Evolutionary conservation across 2,888 invertebrate species (phyloP).

Genomic region (Calephelis perditalis): DNA sequence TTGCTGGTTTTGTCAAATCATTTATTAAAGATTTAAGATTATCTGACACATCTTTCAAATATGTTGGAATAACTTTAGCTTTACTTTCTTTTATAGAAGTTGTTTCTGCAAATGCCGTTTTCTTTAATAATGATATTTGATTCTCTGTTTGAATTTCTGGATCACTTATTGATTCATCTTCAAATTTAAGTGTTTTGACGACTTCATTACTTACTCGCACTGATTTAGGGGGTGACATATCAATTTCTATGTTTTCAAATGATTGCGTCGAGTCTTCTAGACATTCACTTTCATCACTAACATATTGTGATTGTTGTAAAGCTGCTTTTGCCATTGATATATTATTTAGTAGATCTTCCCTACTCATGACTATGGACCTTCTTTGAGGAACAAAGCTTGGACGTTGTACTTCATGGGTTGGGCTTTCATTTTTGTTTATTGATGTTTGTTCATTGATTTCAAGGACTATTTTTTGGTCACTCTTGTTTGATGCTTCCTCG

Average conservation of each 20-base stretch:
- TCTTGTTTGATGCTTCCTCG: conserved; percentile 17
- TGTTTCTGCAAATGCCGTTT: conserved; percentile 49
- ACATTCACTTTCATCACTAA: conserved; percentile 39
- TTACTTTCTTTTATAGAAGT: conserved; percentile 44
- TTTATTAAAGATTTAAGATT: conserved; percentile 57
- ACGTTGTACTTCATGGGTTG: conserved; percentile 30
- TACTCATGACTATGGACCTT: conserved; percentile 44
- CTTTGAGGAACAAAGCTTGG: conserved; percentile 41
- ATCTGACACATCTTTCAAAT: conserved; percentile 49
- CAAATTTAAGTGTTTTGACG: conserved; percentile 58
- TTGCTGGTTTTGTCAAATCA: conserved; percentile 58
- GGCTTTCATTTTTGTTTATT: background rate
- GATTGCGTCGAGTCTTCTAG: conserved; percentile 36
- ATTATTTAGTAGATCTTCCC: conserved; percentile 51
- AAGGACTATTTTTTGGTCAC: conserved; percentile 19
- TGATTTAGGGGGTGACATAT: conserved; percentile 28
- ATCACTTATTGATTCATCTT: conserved; percentile 48
- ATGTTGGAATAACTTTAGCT: conserved; percentile 54
- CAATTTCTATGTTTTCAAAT: conserved; percentile 25
- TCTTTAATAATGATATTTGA: conserved; percentile 44
- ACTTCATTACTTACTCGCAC: conserved; percentile 47
- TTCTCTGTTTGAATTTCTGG: conserved; percentile 30
- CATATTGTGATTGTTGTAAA: conserved; percentile 43
- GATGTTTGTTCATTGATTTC: conserved; percentile 16
- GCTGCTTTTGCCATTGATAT: conserved; percentile 56